Base-by-base conservation (phyloP, 2,113 vertebrate species). In the Corythoichthys haematopterus region DNA sequence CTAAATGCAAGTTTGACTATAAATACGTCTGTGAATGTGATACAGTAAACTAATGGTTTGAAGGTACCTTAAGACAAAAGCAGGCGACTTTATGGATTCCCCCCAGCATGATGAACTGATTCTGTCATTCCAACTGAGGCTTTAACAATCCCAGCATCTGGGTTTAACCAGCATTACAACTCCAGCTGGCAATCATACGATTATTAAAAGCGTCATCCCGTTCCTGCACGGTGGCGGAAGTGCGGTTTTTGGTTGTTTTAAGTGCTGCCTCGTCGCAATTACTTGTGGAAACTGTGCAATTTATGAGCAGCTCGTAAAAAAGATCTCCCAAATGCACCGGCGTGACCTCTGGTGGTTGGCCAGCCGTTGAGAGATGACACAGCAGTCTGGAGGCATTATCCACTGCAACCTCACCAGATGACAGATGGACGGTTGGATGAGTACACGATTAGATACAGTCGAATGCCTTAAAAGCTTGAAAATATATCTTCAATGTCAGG, bases 1-100 rank as follows among this genome's bases (percentile, higher is more conserved):
- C 78, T 80, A 81, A 78, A 46, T 62, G 50, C 46, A 63, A 70
- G 73, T 81, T 80, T 85, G 83, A 83, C 78, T 66, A 65, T n/a
- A 64, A 84, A 86, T 80, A 76, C 75, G 73, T 74, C 63, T 40
- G 55, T 71, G 60, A 68, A 64, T 69, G 68, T 2, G 35, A 70
- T 70, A 68, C 71, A 65, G 65, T 71, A 78, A 81, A 77, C 76
- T 68, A 46, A 46, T 11, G 20, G 20, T 73, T 14, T 47, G 64
- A 53, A 64, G 75, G 72, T 47, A 64, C 55, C 72, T 71, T 69
- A 76, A 74, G 80, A 80, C 70, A 75, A 72, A 66, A 62, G 58
- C 68, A 72, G 61, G 45, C 33, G 13, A 71, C 63, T 62, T 80
- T 71, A 43, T 51, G 77, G 79, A 67, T 79, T 69, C 40, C 52